phyloP scores from a whole-genome alignment of 2,113 vertebrate species.

The Nibea coibor region DNA sequence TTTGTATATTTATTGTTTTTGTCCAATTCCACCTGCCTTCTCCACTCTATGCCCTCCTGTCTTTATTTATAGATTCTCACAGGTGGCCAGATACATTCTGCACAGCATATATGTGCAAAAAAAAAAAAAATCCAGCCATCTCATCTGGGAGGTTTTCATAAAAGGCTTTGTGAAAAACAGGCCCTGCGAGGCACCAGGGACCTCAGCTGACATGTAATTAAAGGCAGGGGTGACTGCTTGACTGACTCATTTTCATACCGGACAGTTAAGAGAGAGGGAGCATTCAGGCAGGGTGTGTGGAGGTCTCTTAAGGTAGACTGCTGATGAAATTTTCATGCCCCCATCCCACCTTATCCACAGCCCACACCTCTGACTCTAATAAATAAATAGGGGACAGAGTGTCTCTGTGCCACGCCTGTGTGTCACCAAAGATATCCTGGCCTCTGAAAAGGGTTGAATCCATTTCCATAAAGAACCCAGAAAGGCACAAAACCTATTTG shows the following conservation, averaged over 20 bases:
- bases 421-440: conserved; percentile 58
- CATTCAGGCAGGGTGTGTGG: conserved; percentile 41
- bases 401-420: conserved; percentile 7
- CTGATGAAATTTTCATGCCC: conserved; percentile 76
- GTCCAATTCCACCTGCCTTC: not conserved
- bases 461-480: conserved; percentile 80
- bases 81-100: conserved; percentile 28
- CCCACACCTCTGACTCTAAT: conserved; percentile 32
- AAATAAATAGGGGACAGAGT: conserved; percentile 59
- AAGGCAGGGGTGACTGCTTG: conserved; percentile 49
- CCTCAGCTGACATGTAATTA: conserved; percentile 74
- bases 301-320: conserved; percentile 48
- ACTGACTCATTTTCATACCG: conserved; percentile 66
- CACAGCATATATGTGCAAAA: not conserved
- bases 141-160: conserved; percentile 35
- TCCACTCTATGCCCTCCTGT: not conserved
- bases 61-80: conserved; percentile 40
- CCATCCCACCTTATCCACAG: not conserved
- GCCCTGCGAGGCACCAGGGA: conserved; percentile 27
- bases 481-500: conserved; percentile 63
- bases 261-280: conserved; percentile 15
- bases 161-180: conserved; percentile 50
- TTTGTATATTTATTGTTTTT: conserved; percentile 24
- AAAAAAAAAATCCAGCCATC: not conserved
- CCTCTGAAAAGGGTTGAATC: conserved; percentile 73